Percentiles rank a stretch among this genome's conserved stretches.
Evolutionary conservation across 2,888 invertebrate genomes (phyloP).

Genomic region (Drosophila hamatofila): DNA sequence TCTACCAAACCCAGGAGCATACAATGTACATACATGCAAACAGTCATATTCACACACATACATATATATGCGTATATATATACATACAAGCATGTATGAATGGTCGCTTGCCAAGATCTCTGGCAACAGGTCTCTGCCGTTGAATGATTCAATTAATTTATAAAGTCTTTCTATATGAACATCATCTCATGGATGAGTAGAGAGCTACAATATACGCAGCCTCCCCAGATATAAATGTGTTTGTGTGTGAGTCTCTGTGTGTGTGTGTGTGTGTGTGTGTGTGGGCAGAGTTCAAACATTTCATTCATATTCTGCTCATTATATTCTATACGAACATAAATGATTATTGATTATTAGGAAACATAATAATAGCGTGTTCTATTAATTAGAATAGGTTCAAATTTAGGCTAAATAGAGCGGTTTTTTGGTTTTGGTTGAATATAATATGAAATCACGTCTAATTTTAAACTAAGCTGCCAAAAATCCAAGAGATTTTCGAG

Average conservation of each 20-base stretch:
- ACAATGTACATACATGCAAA: constrained; percentile 11
- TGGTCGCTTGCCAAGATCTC: constrained; percentile 66
- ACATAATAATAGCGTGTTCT: constrained; percentile 36
- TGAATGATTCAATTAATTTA: constrained; percentile 82
- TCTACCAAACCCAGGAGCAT: constrained; percentile 27
- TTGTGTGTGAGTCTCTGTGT: background rate
- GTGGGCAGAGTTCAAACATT: constrained; percentile 48
- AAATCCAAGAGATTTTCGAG: constrained; percentile 50
- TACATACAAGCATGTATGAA: constrained; percentile 34
- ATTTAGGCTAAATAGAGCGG: constrained; percentile 12
- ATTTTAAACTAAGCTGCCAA: constrained; percentile 58
- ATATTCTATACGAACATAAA: constrained; percentile 37
- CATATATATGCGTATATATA: constrained; percentile 4
- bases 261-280: background rate
- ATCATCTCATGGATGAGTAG: constrained; percentile 68
- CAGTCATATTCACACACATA: constrained; percentile 9
- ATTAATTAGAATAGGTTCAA: constrained; percentile 40
- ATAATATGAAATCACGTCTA: constrained; percentile 61
- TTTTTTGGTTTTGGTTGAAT: constrained; percentile 3
- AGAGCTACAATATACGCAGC: constrained; percentile 28
- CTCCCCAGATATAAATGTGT: background rate
- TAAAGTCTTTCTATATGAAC: constrained; percentile 73
- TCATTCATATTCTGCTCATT: constrained; percentile 42
- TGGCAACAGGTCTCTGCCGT: constrained; percentile 77
- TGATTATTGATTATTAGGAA: constrained; percentile 49